Conservation (phyloP, 2,113 vertebrate species). For the Procapra przewalskii region DNA sequence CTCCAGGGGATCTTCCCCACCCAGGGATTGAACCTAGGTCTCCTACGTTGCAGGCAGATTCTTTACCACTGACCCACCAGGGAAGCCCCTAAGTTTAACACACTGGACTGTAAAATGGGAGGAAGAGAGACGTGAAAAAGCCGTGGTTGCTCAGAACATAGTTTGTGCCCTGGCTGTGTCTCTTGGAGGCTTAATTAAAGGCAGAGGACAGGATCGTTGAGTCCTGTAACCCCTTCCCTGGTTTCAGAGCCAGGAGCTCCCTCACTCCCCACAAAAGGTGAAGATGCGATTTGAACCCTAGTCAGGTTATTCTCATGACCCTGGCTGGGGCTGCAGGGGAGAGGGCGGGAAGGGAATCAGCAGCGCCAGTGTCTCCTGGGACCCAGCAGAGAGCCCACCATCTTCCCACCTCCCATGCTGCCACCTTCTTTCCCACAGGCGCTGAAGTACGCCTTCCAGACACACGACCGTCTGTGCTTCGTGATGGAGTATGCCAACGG, state of each 20-base stretch:
- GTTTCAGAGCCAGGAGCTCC: background rate
- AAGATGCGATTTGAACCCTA: background rate
- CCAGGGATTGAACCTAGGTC: background rate
- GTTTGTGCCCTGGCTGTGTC: background rate
- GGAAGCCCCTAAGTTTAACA: background rate
- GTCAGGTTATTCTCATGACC: accelerated
- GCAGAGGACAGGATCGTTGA: background rate
- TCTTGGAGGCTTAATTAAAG: background rate
- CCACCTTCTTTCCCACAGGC: constrained; percentile 79
- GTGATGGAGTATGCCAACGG: constrained; percentile 98
- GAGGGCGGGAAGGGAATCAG: background rate
- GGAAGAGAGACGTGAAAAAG: background rate
- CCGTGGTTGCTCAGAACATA: background rate
- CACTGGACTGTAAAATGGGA: background rate
- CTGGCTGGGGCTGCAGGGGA: background rate
- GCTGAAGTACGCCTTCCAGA: constrained; percentile 96
- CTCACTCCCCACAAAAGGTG: background rate
- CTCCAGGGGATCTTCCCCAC: background rate
- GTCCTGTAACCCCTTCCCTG: background rate
- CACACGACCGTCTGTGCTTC: constrained; percentile 93
- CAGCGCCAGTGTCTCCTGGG: background rate
- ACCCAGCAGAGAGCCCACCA: background rate
- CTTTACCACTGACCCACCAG: background rate
- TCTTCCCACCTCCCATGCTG: background rate
- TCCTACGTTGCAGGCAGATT: background rate